Conservation (phyloP, 2,113 vertebrate genomes). For the pig (Sus scrofa) region T2T-Sscrofa CM000826.6:126551501-126552000, state of each 20-base stretch:
- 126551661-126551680: not conserved
- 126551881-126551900: not conserved
- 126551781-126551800: not conserved
- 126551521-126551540: too few species aligned
- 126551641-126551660: not conserved
- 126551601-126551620: not conserved
- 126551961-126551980: not conserved
- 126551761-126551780: not conserved
- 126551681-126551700: not conserved
- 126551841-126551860: conserved; percentile 16
- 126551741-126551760: too few species aligned
- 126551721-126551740: not conserved
- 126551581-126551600: not conserved
- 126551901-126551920: not conserved
- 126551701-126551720: not conserved
- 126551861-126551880: not conserved
- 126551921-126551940: too few species aligned
- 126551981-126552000: conserved; percentile 34
- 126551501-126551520: not conserved
- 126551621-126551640: not conserved
- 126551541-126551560: not conserved
- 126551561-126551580: not conserved
- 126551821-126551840: not conserved
- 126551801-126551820: not conserved
- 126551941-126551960: too few species aligned